Base-by-base conservation (phyloP, 2,797 vertebrate genomes). In the Chrosomus eos region DNA sequence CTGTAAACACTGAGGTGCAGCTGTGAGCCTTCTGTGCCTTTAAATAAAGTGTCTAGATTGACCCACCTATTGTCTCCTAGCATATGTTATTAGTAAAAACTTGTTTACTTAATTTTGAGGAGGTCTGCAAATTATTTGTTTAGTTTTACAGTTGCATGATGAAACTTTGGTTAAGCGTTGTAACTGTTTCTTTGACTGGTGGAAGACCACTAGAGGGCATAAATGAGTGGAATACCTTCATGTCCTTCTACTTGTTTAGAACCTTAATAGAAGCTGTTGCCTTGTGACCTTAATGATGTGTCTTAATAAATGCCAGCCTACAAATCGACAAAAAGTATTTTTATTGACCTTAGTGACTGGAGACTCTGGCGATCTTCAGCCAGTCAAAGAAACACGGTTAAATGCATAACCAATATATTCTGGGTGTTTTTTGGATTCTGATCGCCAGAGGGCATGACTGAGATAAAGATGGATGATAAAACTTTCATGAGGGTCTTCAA, bases 11-110 rank as follows among this genome's bases (percentile, higher is more conserved):
- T 60, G 40, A 66, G 81, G 81, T 73, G 71, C 70, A 73, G 81
- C 71, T 73, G 70, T 82, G 40, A 82, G 55, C 70, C 71, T 51
- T n/a, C 81, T 82, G 81, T 82, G 81, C 81, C 81, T 82, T 82
- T 66, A 74, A 82, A 82, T 82, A 82, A 82, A 74, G 28, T n/a
- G 81, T 82, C 55, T 74, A 45, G 43, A 66, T 48, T 66, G 13
- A 74, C 31, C 43, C 21, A 33, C 28, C 71, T 60, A 7, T 64
- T 74, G 60, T 51, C 43, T 80, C 43, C 45, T 53, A 67, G 62
- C 43, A 36, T 80, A 33, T 77, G 60, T 77, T 38, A 38, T 77
- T 60, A 38, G 33, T 60, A 19, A 9, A 36, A 33, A 16, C 36
- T 1, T 72, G 21, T 76, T 75, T 75, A 23, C 31, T 38, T 76